Evolutionary conservation across 1,140 invertebrate species (phyloP), one percentile per base, ranked within the genome.

Genomic region (Anastrepha obliqua): DNA sequence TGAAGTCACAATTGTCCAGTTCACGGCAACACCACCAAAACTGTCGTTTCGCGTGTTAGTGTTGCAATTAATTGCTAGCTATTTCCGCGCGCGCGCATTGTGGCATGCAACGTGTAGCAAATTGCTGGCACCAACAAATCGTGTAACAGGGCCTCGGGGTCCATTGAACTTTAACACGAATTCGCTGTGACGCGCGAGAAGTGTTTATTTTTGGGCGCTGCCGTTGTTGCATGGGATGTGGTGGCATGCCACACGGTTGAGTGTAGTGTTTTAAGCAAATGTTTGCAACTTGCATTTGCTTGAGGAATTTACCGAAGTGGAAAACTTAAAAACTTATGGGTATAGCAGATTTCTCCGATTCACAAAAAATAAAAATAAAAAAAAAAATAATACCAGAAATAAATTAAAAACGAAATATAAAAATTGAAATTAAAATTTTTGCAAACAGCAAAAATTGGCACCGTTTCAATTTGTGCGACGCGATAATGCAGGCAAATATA

Each of bases 101-200:
- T 81, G 74, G 47, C 47, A 81, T 81, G 47, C 47, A 81, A 20
- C 74, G 67, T 74, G 67, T 74, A n/a, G 74, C 74, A 15, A 81
- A 51, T 81, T 55, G 47, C 74, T 20, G 44, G 15, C 47, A 55
- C 74, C 55, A 81, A 55, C 74, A 81, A 81, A 81, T 81, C 17
- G 29, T 29, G 29, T 51, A 9, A 8, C 74, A 55, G 47, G 74
- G 74, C 74, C 74, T 58, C 47, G 74, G 74, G 74, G 74, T 81
- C 44, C 74, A 81, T 81, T 81, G 74, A 81, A 81, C 74, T 81
- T 81, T 81, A 81, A 81, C 74, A 81, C 74, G 74, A 81, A 55
- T 81, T 81, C 74, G 74, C 74, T 58, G 74, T 55, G 74, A 81
- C 74, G 74, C 74, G 74, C 17, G 74, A 81, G 20, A 78, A 81